Evolutionary conservation across 1,140 invertebrate genomes (phyloP).

Genomic region (Hypsibius dujardini): DNA sequence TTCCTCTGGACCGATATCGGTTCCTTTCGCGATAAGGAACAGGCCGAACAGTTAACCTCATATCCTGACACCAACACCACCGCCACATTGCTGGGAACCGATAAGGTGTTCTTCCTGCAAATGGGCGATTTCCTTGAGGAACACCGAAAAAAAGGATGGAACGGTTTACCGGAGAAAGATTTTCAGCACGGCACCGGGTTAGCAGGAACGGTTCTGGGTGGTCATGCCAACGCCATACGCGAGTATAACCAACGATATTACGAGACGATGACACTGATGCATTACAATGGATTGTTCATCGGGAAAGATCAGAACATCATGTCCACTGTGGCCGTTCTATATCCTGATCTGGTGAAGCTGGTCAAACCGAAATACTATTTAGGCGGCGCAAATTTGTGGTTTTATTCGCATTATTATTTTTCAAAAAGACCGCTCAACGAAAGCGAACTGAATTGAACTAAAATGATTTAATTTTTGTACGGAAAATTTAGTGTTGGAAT

Average conservation of each 20-base stretch:
- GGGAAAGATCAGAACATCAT: background rate
- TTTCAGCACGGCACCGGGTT: background rate
- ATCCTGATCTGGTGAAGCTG: background rate
- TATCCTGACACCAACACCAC: background rate
- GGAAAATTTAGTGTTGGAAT: no score
- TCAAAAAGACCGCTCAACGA: no score
- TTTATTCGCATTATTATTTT: slow-evolving; percentile 1
- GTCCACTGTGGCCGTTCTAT: background rate
- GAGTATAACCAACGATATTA: background rate
- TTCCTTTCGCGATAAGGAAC: background rate
- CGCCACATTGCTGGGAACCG: background rate
- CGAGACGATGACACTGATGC: background rate
- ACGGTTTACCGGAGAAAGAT: background rate
- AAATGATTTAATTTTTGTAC: no score
- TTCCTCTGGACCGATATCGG: background rate
- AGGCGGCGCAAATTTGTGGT: background rate
- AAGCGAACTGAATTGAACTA: no score
- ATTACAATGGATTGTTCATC: background rate
- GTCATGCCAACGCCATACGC: background rate
- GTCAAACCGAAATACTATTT: background rate
- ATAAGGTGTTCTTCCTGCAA: background rate
- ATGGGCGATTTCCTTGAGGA: background rate
- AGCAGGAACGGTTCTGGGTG: background rate
- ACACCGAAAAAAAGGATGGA: background rate
- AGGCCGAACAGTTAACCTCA: background rate